Evolutionary conservation across 2,113 vertebrate species (phyloP).

Genomic region (Todiramphus chloris): DNA sequence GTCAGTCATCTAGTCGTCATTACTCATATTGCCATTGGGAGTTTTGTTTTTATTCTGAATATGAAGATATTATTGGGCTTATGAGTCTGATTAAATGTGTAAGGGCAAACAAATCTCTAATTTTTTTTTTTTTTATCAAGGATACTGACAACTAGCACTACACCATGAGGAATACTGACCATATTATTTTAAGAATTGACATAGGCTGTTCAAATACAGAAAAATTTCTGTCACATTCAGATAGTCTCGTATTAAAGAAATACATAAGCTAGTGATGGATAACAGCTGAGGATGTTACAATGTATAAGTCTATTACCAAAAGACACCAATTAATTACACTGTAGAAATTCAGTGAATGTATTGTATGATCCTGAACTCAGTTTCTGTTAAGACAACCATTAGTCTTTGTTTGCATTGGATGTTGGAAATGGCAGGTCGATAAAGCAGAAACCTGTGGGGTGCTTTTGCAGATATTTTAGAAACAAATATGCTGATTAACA

Average conservation of each 20-base stretch:
- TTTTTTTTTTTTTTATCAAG: not conserved
- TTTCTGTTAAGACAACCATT: not conserved
- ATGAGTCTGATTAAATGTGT: not conserved
- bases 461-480: not conserved
- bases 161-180: not conserved
- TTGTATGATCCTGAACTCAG: not conserved
- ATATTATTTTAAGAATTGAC: not conserved
- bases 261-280: not conserved
- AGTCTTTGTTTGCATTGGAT: not conserved
- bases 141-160: not conserved
- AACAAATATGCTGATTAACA: not conserved
- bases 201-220: not conserved
- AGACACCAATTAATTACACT: not conserved
- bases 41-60: not conserved
- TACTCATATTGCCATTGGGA: not conserved
- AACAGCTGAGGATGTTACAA: not conserved
- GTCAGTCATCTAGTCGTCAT: not conserved
- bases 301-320: not conserved
- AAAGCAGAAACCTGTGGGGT: not conserved
- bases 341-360: not conserved
- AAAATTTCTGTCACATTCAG: not conserved
- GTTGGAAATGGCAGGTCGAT: not conserved
- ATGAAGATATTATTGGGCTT: not conserved
- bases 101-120: not conserved
- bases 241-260: not conserved